phyloP scores from a whole-genome alignment of 2,797 vertebrate genomes.

The Alcedo quadribrachys region DNA sequence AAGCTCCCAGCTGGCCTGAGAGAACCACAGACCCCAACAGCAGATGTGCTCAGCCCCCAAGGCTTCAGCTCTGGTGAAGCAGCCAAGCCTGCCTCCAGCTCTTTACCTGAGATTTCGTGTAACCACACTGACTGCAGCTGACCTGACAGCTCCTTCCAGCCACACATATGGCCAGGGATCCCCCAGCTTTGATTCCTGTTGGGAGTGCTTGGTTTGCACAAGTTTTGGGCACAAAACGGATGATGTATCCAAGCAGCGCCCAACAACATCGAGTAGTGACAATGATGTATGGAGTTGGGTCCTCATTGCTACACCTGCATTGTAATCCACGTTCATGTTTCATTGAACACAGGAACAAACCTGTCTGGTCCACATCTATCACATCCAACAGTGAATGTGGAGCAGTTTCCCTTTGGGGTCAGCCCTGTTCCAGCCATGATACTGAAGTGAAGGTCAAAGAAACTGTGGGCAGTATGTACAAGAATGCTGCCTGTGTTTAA shows the following conservation, averaged over 20 bases:
- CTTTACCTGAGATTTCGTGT: neutral
- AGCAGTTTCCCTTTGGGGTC: neutral
- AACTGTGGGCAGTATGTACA: neutral
- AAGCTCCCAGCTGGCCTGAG: rapidly evolving
- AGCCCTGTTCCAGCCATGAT: neutral
- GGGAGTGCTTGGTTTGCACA: rapidly evolving
- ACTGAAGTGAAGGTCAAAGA: neutral
- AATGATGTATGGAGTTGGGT: neutral
- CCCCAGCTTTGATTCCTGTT: neutral
- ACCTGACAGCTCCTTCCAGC: neutral
- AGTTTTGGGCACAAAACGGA: neutral
- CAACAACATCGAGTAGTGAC: rapidly evolving
- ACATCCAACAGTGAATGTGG: rapidly evolving
- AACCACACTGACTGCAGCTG: neutral
- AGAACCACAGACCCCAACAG: neutral
- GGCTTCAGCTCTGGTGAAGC: neutral
- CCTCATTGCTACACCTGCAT: neutral
- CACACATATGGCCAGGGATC: rapidly evolving
- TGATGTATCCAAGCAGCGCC: neutral
- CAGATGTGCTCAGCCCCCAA: neutral
- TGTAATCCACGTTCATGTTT: neutral
- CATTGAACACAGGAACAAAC: rapidly evolving
- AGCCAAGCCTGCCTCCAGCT: neutral
- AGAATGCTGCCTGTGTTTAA: neutral
- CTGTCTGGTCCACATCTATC: neutral